These are phyloP conservation scores for Paracyclopina nana DNA, from an alignment of 1,140 invertebrate genomes.

Conservation along the genomic window DNA sequence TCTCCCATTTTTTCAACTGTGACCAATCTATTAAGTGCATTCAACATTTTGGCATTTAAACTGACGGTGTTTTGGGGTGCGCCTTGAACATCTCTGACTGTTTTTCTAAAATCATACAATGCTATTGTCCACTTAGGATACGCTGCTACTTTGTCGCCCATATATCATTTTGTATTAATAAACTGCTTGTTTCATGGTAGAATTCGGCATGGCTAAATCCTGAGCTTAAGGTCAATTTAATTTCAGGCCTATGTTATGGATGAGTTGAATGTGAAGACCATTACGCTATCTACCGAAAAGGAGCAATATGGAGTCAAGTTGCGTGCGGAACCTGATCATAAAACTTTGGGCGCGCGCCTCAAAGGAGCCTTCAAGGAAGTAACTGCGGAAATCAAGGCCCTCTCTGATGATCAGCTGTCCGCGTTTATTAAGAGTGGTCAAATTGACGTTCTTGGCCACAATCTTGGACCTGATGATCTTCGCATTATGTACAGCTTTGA, in stretches of 20 bases:
- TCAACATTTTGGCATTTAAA: too few relatives aligned
- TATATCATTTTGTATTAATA: too few relatives aligned
- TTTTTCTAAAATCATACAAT: too few relatives aligned
- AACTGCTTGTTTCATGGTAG: too few relatives aligned
- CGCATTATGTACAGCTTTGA: conserved; percentile 58
- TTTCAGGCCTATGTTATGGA: conserved; percentile 74
- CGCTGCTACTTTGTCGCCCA: too few relatives aligned
- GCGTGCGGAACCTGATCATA: conserved; percentile 80
- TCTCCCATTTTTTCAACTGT: too few relatives aligned
- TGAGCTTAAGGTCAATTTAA: too few relatives aligned
- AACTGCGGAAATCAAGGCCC: conserved; percentile 50
- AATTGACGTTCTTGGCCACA: conserved; percentile 50
- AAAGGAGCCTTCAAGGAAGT: conserved; percentile 78
- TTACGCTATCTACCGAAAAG: conserved; percentile 81
- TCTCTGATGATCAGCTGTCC: conserved; percentile 60
- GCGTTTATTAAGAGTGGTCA: conserved; percentile 46
- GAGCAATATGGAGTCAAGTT: conserved; percentile 78
- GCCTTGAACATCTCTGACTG: too few relatives aligned
- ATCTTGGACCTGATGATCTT: conserved; percentile 56
- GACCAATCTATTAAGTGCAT: too few relatives aligned
- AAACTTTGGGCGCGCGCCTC: conserved; percentile 57
- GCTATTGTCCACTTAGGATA: too few relatives aligned
- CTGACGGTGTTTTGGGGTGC: too few relatives aligned
- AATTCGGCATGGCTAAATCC: too few relatives aligned
- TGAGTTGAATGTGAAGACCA: conserved; percentile 75